Evolutionary conservation across 2,888 invertebrate genomes (phyloP), one percentile per base, ranked within the genome.

Genomic region (Acrocyrtus sp.): DNA sequence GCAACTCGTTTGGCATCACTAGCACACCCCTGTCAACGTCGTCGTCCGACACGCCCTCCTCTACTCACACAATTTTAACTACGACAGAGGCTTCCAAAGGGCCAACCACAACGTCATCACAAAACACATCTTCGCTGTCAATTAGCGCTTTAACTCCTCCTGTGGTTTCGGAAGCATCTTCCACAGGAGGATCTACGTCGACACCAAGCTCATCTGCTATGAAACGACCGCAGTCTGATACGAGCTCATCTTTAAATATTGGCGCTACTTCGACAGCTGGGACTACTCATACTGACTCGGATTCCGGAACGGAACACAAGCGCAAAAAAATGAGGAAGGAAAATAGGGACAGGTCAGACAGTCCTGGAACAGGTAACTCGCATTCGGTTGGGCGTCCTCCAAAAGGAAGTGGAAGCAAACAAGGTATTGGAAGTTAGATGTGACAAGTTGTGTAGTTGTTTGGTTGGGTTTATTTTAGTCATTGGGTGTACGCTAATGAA

Each of bases 181-280:
- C 72, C 65, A 60, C 65, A 53, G 70, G 53, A 50, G 61, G 66
- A 54, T 51, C 51, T 21, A 3, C 17, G 34, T 17, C 34, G 4
- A 56, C 63, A 6, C 15, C 54, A 34, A n/a, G 24, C 12, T 58
- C 66, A 26, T 22, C 17, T 15, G 21, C 69, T 3, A 67, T 73
- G 72, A 66, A 67, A 56, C 66, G 72, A 24, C 72, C 80, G 24
- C 72, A 74, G 15, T 72, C 80, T 15, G 78, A 76, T 41, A 66
- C 66, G n/a, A 45, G 58, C 27, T 61, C 54, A 4, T 24, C 54
- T 34, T 34, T 63, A 21, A 61, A 48, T 60, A 6, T 54, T n/a
- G 17, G 17, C 21, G 22, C 60, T 15, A 51, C 43, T 6, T 24
- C 53, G 15, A 41, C 34, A 3, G 12, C n/a, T 1, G 56, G 50